These are phyloP conservation scores for Nasonia longicornis DNA, from an alignment of 1,140 invertebrate genomes.

Conservation along the genomic window DNA sequence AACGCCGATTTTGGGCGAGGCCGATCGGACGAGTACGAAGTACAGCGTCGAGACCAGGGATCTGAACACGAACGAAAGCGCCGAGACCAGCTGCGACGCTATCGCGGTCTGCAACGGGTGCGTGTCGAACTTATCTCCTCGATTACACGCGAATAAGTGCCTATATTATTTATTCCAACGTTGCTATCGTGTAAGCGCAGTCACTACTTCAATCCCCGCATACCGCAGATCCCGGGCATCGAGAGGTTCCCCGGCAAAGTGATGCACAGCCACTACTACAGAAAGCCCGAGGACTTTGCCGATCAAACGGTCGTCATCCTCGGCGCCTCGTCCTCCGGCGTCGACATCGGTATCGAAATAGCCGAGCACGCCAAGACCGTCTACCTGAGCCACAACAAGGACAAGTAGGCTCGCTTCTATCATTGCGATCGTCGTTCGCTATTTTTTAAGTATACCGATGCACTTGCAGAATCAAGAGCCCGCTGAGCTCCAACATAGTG, in stretches of 20 bases:
- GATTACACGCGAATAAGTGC: no score
- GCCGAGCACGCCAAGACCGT: conserved; percentile 66
- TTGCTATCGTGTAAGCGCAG: conserved; percentile 55
- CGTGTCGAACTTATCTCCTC: conserved; percentile 18
- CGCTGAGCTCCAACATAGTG: conserved; percentile 47
- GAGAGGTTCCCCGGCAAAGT: conserved; percentile 71
- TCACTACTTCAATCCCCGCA: conserved; percentile 75
- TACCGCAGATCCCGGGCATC: conserved; percentile 72
- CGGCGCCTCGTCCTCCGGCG: conserved; percentile 77
- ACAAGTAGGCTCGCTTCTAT: conserved; percentile 47
- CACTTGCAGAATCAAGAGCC: not conserved
- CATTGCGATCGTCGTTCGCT: not conserved
- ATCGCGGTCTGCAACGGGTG: conserved; percentile 78
- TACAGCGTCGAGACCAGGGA: conserved; percentile 65
- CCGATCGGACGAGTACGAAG: conserved; percentile 5
- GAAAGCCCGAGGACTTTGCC: conserved; percentile 70
- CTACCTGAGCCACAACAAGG: conserved; percentile 63
- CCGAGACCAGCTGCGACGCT: conserved; percentile 70
- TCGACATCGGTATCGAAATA: conserved; percentile 77
- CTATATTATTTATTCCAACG: no score
- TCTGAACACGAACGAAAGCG: conserved; percentile 58
- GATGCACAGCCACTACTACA: conserved; percentile 79
- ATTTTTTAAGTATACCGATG: not conserved
- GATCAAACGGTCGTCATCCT: conserved; percentile 75
- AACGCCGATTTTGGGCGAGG: conserved; percentile 47